Base-by-base conservation (phyloP, 2,888 invertebrate species). In the Tryphoninae sp. region DNA sequence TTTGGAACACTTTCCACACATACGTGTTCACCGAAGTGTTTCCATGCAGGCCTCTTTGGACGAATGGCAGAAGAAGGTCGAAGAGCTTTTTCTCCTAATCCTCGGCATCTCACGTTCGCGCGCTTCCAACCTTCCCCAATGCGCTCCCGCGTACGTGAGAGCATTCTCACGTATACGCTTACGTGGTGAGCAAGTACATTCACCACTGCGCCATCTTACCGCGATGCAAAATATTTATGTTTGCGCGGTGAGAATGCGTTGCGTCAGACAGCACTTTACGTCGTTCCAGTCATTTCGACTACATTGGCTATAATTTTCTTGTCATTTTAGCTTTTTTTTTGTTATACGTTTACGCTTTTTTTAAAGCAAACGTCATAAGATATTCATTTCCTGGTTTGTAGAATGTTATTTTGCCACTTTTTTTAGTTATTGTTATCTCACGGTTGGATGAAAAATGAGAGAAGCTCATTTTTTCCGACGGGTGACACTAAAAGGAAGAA, bases 1-100 rank as follows among this genome's bases (percentile, higher is more conserved):
- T 26, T 59, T 59, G 59, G 13, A 26, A 59, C 59, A 26, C 23
- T 59, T 26, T 59, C 33, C 23, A n/a, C 59, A 19, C 3, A 26
- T 23, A 59, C 23, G 53, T 62, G 3, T 62, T 69, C 51, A 53
- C 53, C 40, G 51, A 53, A 69, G 55, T 69, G 69, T 53, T 77
- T 62, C 58, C 68, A 58, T 40, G 22, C 59, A 61, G 19, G 16
- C 26, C 67, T 61, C 75, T 67, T 68, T 8, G 62, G 42, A 77
- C 23, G 13, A 69, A 53, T 11, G 16, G 40, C 23, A 53, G 53
- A 51, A 62, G 19, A 11, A 42, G 62, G 26, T 13, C 62, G 53
- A 62, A 77, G 62, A 77, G 77, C 77, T 77, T 77, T 77, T 77
- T 69, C 68, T 62, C 77, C 69, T 77, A 77, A 77, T 77, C 62